phyloP scores from a whole-genome alignment of 2,797 vertebrate genomes.

The Otolemur crassicaudatus region DNA sequence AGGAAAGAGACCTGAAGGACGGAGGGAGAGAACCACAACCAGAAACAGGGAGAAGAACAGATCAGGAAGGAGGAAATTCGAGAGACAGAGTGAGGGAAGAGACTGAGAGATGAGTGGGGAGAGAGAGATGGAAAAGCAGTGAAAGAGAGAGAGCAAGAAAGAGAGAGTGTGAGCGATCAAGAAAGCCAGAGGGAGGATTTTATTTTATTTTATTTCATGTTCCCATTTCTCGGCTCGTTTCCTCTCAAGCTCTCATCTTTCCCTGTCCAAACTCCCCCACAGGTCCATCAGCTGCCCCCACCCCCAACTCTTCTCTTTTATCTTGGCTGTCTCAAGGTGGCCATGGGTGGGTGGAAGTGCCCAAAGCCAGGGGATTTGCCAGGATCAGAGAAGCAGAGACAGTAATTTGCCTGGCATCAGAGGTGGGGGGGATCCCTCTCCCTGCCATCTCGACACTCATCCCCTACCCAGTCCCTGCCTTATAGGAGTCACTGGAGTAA shows the following conservation, averaged over 20 bases:
- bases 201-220: constrained; percentile 77
- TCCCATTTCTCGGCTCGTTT: constrained; percentile 83
- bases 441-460: neutral
- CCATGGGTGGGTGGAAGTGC: neutral
- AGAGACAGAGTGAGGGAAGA: neutral
- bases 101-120: neutral
- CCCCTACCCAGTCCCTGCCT: neutral
- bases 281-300: neutral
- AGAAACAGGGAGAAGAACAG: constrained; percentile 7
- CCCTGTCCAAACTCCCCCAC: constrained; percentile 37
- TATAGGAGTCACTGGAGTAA: neutral
- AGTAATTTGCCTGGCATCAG: constrained; percentile 74
- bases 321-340: constrained; percentile 42
- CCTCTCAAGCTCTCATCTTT: constrained; percentile 49
- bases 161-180: neutral
- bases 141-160: neutral
- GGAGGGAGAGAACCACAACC: neutral
- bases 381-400: constrained; percentile 70
- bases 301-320: constrained; percentile 53
- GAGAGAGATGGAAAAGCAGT: neutral
- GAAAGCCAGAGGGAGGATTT: constrained; percentile 78
- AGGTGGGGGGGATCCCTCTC: neutral
- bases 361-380: constrained; percentile 72
- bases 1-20: constrained; percentile 20
- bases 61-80: constrained; percentile 33